Evolutionary conservation across 2,797 vertebrate species (phyloP), one percentile per base, ranked within the genome.

Genomic region (Scleropages formosus): DNA sequence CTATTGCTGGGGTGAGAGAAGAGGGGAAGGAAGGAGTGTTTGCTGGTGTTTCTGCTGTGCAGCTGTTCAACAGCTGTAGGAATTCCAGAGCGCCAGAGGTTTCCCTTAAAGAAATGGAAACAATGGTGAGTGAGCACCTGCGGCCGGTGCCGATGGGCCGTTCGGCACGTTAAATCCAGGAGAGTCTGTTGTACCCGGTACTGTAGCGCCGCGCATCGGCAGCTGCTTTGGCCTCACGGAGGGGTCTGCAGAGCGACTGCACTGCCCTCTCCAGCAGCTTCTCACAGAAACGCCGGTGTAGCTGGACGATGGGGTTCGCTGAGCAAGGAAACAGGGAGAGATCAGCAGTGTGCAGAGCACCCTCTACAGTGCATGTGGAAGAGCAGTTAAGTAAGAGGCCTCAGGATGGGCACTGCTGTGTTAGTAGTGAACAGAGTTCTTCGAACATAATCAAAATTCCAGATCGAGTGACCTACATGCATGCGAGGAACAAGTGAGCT

Each of bases 281-380:
- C 90, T 94, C 94, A 89, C 98, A 98, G 89, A 98, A 99, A 0
- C 94, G 94, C 82, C 95, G 94, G 86, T 97, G 95, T 78, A 98
- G 94, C 85, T 98, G 98, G 49, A 96, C 94, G 1, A 98, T 89
- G 72, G 97, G 97, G 85, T 98, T 95, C 1, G 90, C 97, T 98
- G 85, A 8, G 77, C 68, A 76, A 56, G 74, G 9, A 1, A 39
- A 63, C 20, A 4, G 22, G 13, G 31, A 20, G 31, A 18, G 18
- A 13, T 2, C 24, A 24, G 51, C 20, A 6, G n/a, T 22, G 69
- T 26, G 49, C 2, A 56, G 18, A 31, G 59, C n/a, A 4, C 4
- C 4, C 9, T 18, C 9, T 1, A 56, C 11, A 56, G 18, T 39
- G 20, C 31, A 67, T 9, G 64, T 20, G 16, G 46, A 26, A 62